phyloP scores from a whole-genome alignment of 2,113 vertebrate species.

The Hirundichthys speculiger region DNA sequence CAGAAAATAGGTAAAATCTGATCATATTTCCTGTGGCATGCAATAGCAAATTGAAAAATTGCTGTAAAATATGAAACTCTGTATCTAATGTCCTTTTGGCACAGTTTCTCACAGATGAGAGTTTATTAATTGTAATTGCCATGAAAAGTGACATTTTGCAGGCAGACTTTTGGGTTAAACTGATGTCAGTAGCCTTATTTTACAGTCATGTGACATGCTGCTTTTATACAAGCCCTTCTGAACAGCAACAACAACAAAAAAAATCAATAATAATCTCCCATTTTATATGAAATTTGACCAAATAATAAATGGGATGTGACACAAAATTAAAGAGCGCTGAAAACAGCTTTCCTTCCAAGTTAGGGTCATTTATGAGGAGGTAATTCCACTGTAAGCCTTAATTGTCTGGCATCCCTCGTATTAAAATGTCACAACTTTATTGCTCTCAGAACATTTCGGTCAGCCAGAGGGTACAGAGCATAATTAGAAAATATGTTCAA shows the following conservation, averaged over 20 bases:
- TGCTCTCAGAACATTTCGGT: conserved; percentile 48
- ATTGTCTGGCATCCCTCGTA: conserved; percentile 50
- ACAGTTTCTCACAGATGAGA: not conserved
- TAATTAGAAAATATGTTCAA: conserved; percentile 68
- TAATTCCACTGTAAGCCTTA: conserved; percentile 46
- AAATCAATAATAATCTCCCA: conserved; percentile 33
- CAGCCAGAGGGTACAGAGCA: conserved; percentile 49
- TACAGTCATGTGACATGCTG: conserved; percentile 14
- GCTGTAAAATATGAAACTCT: conserved; percentile 2
- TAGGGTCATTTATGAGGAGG: conserved; percentile 33
- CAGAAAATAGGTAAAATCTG: conserved; percentile 8
- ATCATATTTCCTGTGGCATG: not conserved
- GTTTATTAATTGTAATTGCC: not conserved
- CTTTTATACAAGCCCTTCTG: conserved; percentile 17
- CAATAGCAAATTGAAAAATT: not conserved
- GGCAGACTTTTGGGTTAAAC: conserved; percentile 41
- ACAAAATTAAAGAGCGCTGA: conserved; percentile 34
- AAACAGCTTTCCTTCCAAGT: conserved; percentile 29
- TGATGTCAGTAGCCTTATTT: conserved; percentile 37
- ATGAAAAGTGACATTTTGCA: conserved; percentile 47
- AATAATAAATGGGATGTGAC: conserved; percentile 17
- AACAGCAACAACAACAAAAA: conserved; percentile 19
- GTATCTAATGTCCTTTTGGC: not conserved
- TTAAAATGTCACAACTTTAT: conserved; percentile 68
- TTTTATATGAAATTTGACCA: conserved; percentile 62